phyloP scores from a whole-genome alignment of 2,797 vertebrate genomes.

The Phyllotis vaccarum region DNA sequence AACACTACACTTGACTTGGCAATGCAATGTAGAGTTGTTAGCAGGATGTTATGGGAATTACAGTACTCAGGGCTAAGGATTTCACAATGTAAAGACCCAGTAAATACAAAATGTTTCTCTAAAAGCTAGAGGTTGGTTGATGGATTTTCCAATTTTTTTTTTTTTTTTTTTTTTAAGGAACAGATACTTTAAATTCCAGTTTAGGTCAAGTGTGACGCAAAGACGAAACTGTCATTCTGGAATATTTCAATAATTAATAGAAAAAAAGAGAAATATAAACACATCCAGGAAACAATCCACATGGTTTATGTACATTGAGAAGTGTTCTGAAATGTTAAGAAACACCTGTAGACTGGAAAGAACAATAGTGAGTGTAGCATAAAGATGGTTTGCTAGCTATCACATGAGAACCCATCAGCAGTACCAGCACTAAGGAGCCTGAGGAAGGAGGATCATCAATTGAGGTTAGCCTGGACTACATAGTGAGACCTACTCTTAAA shows the following conservation, averaged over 20 bases:
- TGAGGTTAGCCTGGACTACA: not conserved
- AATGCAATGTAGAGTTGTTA: not conserved
- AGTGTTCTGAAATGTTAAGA: not conserved
- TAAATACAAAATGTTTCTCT: not conserved
- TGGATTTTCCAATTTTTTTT: slow-evolving; percentile 13
- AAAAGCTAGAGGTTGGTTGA: not conserved
- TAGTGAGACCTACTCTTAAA: not conserved
- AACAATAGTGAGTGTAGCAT: not conserved
- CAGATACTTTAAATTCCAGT: not conserved
- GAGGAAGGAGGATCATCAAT: too few species aligned
- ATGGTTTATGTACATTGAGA: not conserved
- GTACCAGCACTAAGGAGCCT: not conserved
- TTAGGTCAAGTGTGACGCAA: not conserved
- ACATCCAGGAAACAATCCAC: not conserved
- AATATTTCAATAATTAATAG: not conserved
- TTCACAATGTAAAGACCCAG: not conserved
- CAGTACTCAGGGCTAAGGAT: not conserved
- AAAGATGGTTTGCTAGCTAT: not conserved
- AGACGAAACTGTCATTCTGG: not conserved
- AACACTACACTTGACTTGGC: not conserved
- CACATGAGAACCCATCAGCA: not conserved
- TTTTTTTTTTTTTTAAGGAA: not conserved
- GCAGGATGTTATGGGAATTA: not conserved
- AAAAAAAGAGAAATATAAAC: not conserved
- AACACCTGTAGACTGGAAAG: not conserved